Evolutionary conservation across 2,888 invertebrate species (phyloP).

Genomic region (Euphydryas editha): DNA sequence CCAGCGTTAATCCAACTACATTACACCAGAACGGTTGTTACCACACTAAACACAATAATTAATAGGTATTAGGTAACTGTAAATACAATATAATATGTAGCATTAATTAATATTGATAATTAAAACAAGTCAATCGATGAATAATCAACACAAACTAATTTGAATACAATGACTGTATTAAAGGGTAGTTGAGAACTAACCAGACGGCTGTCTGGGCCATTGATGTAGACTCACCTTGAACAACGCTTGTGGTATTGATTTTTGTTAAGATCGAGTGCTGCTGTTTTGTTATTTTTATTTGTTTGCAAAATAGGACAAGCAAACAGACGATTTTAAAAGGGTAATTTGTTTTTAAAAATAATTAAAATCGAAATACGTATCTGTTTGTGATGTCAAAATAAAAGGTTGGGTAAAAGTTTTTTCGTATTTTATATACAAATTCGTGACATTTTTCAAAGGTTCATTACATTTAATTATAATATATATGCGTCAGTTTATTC

Average conservation of each 20-base stretch:
- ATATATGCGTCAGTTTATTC: no score
- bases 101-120: background rate
- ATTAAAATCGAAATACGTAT: no score
- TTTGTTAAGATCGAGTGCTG: background rate
- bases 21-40: no score
- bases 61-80: background rate
- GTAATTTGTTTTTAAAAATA: no score
- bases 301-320: no score
- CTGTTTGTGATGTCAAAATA: background rate
- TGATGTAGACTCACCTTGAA: background rate
- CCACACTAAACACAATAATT: background rate
- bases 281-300: background rate
- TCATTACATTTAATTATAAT: no score
- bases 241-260: background rate
- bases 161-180: conserved; percentile 9
- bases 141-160: background rate
- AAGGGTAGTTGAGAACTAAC: background rate
- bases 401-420: background rate
- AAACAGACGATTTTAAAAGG: no score
- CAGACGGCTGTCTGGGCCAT: background rate
- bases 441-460: no score
- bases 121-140: background rate
- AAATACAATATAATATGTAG: background rate
- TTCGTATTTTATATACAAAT: no score
- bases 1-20: no score